These are phyloP conservation scores for Cotesia glomerata DNA, from an alignment of 1,140 invertebrate genomes.

Conservation along the genomic window DNA sequence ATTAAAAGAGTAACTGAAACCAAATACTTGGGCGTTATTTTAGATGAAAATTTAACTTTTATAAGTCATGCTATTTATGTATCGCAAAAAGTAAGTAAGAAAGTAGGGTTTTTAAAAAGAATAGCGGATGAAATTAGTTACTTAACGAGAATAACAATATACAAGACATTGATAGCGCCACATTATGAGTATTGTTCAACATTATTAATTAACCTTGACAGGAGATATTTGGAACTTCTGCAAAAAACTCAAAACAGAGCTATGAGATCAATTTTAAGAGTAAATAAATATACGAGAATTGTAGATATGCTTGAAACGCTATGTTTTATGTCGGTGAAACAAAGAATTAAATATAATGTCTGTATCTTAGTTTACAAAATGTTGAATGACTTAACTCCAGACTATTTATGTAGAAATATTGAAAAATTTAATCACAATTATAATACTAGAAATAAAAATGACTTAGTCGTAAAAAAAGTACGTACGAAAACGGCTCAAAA, in stretches of 20 bases:
- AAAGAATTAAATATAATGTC: background rate
- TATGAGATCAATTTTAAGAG: conserved; percentile 17
- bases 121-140: background rate
- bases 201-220: conserved; percentile 17
- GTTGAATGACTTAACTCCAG: background rate
- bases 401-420: background rate
- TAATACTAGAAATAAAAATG: background rate
- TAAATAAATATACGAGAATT: conserved; percentile 15
- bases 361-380: background rate
- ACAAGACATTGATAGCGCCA: conserved; percentile 20
- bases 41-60: conserved; percentile 14
- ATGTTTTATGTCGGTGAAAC: background rate
- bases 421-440: conserved; percentile 11
- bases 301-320: background rate
- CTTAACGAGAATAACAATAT: background rate
- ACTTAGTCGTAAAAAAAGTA: background rate
- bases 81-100: background rate
- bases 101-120: conserved; percentile 3
- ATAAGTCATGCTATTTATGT: background rate
- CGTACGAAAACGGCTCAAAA: background rate
- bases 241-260: conserved; percentile 23
- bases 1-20: conserved; percentile 6
- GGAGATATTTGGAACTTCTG: background rate
- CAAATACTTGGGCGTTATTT: conserved; percentile 10
- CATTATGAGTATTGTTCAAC: conserved; percentile 23